A percentile compares a stretch with the other conserved stretches of the same genome.
These are phyloP conservation scores for Gasteruption jaculator DNA, from an alignment of 2,888 invertebrate species.

Conservation along the genomic window DNA sequence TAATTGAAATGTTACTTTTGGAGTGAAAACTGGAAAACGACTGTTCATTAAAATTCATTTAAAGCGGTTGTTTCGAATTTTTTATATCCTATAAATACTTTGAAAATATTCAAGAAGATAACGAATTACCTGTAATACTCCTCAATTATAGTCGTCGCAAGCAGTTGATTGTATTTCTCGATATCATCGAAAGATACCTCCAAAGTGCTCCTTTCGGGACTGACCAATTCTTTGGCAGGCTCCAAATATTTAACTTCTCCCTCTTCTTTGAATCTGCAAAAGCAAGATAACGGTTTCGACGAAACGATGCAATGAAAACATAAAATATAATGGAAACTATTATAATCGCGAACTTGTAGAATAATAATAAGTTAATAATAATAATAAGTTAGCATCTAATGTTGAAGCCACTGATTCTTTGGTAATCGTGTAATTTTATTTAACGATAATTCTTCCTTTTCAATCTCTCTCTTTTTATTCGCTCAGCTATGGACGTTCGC, in stretches of 20 bases:
- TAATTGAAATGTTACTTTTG: neutral
- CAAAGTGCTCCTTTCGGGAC: conserved; percentile 87
- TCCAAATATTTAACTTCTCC: conserved; percentile 84
- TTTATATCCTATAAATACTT: conserved; percentile 8
- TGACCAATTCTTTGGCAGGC: conserved; percentile 73
- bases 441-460: too few species aligned
- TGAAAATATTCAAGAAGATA: neutral
- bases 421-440: too few species aligned
- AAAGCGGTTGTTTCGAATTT: too few species aligned
- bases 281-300: too few species aligned
- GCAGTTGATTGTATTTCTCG: conserved; percentile 87
- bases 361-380: too few species aligned
- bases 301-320: neutral
- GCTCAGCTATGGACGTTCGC: too few species aligned
- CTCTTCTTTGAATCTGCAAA: conserved; percentile 75
- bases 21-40: neutral
- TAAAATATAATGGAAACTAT: neutral
- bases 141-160: conserved; percentile 89
- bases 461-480: too few species aligned
- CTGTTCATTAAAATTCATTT: neutral
- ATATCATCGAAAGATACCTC: conserved; percentile 92
- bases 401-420: too few species aligned
- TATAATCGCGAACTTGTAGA: too few species aligned
- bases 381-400: too few species aligned
- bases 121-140: conserved; percentile 89